Conservation (phyloP, 2,888 invertebrate genomes). For the Steromphala cineraria region DNA sequence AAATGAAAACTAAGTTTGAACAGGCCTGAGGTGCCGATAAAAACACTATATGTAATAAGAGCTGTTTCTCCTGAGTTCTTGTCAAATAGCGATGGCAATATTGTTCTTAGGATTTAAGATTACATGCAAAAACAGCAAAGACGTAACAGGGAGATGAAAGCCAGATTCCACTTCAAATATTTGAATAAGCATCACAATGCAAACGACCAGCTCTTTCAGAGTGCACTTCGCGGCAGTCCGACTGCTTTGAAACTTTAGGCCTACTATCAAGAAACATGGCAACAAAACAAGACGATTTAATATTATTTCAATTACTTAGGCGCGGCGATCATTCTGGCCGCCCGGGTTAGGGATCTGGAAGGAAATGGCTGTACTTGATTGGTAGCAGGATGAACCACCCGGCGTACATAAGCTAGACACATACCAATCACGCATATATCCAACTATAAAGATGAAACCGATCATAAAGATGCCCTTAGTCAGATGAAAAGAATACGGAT, state of each 20-base stretch:
- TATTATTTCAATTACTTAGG: too few relatives aligned
- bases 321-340: too few relatives aligned
- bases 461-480: not conserved
- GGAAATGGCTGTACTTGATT: too few relatives aligned
- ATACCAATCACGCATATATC: too few relatives aligned
- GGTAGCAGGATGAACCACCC: too few relatives aligned
- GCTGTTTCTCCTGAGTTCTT: too few relatives aligned
- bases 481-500: not conserved
- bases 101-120: not conserved
- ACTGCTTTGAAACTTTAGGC: not conserved
- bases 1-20: too few relatives aligned
- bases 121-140: not conserved
- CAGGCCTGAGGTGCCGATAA: too few relatives aligned
- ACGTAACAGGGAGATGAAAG: not conserved
- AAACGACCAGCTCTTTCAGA: not conserved
- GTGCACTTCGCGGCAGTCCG: not conserved
- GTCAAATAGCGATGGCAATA: not conserved
- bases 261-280: not conserved
- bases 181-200: not conserved
- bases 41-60: too few relatives aligned
- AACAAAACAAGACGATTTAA: not conserved
- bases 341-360: too few relatives aligned
- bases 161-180: not conserved
- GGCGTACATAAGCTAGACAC: too few relatives aligned
- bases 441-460: not conserved